Percentiles rank a stretch among this genome's conserved stretches.
phyloP scores from a whole-genome alignment of 30 jellyfish, hydroid and myxozoan species.

The Hydractinia echinata region DNA sequence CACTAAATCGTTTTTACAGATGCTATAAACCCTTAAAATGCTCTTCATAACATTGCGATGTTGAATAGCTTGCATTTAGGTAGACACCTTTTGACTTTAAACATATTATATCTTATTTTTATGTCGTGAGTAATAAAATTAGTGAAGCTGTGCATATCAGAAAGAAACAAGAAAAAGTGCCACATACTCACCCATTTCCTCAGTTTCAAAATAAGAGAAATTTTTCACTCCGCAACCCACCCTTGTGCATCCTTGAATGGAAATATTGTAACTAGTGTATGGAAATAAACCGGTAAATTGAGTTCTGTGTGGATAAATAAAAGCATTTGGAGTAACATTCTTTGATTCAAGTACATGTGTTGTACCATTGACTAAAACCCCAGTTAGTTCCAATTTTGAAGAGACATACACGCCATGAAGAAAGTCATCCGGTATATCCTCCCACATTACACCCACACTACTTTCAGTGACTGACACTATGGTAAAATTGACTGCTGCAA shows the following conservation, averaged over 20 bases:
- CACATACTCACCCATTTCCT: slow-evolving; percentile 6
- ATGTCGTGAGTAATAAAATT: neutral
- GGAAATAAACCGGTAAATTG: neutral
- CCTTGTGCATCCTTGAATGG: slow-evolving; percentile 8
- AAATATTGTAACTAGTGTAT: neutral
- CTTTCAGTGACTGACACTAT: neutral
- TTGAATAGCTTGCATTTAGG: too few species aligned
- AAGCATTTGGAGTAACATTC: neutral
- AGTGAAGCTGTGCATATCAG: neutral
- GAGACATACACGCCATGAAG: neutral
- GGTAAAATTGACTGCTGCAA: neutral
- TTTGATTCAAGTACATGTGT: neutral
- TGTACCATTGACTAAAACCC: slow-evolving; percentile 6
- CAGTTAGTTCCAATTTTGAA: neutral
- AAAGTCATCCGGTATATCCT: neutral
- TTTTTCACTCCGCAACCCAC: slow-evolving; percentile 10
- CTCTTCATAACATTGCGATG: too few species aligned
- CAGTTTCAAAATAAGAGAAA: neutral
- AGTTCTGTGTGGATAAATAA: neutral
- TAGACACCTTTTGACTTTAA: neutral
- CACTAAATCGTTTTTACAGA: too few species aligned
- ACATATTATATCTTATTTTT: neutral
- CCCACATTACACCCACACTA: neutral
- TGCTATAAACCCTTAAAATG: too few species aligned
- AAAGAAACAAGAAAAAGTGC: neutral